Conservation (phyloP, 2,113 vertebrate species). For the Paradisaea rubra region DNA sequence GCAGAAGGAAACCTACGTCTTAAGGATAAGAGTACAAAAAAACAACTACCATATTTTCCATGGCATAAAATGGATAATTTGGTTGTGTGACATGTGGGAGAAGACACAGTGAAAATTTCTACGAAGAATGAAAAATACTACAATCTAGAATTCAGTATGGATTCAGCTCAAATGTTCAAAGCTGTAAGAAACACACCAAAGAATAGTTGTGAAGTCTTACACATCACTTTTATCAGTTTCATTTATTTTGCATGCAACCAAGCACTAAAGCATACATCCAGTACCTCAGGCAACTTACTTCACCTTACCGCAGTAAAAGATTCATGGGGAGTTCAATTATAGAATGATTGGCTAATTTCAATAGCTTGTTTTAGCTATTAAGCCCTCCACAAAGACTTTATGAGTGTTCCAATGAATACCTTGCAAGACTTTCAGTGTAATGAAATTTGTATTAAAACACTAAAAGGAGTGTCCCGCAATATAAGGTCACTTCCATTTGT, state of each 20-base stretch:
- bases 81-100: fast-evolving
- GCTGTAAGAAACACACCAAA: not conserved
- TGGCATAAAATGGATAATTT: not conserved
- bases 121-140: not conserved
- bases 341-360: slow-evolving; percentile 60
- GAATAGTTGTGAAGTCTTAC: not conserved
- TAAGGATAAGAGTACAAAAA: not conserved
- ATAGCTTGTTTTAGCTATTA: slow-evolving; percentile 66
- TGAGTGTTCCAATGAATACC: slow-evolving; percentile 61
- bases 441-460: slow-evolving; percentile 70
- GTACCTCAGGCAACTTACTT: slow-evolving; percentile 39
- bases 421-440: slow-evolving; percentile 58
- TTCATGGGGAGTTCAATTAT: slow-evolving; percentile 60
- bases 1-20: not conserved
- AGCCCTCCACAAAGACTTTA: slow-evolving; percentile 48
- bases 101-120: not conserved
- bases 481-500: slow-evolving; percentile 65
- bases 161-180: not conserved
- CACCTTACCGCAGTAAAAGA: slow-evolving; percentile 40
- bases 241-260: not conserved
- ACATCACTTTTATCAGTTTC: not conserved
- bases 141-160: not conserved
- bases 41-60: fast-evolving
- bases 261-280: not conserved
- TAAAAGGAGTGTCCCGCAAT: slow-evolving; percentile 29